Base-by-base conservation (phyloP, 1,140 invertebrate species). In the Sycophaga agraensis region DNA sequence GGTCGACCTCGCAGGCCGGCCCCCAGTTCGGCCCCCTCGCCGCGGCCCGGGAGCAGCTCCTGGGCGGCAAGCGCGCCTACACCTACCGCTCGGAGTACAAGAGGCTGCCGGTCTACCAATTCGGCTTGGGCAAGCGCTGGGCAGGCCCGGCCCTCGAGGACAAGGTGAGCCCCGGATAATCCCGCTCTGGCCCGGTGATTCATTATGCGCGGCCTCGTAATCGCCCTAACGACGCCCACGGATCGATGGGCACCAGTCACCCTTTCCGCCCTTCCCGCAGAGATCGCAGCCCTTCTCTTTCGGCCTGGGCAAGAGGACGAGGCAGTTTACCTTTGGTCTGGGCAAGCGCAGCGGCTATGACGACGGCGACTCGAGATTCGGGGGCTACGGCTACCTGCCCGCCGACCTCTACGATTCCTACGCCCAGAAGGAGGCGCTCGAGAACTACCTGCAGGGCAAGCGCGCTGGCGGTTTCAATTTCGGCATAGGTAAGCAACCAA, bases 1-100 rank as follows among this genome's bases (percentile, higher is more conserved):
- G n/a, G n/a, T n/a, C n/a, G n/a, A n/a, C n/a, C n/a, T n/a, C n/a
- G n/a, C n/a, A n/a, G n/a, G n/a, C n/a, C n/a, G n/a, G n/a, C n/a
- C n/a, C n/a, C 28, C 28, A 11, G 5, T 11, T 31, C 66, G 0
- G 31, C 63, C 1, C 57, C 63, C 4, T 63, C 69, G 6, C 49
- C 14, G 48, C 31, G 17, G 19, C 59, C 45, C 14, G 48, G 37
- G n/a, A 65, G 79, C 79, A 7, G 37, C 8, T 42, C n/a, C n/a
- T 59, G 1, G 68, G 83, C 0, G 83, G 84, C 4, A 87, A 87
- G 67, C 72, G 84, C 19, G 83, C 84, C 28, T 87, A 87, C 71
- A 85, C 83, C 60, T 87, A 87, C 65, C 84, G 86, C 0, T 85
- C 86, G 0, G 85, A 87, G 53, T 86, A 85, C 64, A 88, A 88